Percentiles rank a stretch among this genome's conserved stretches.
phyloP scores from a whole-genome alignment of 2,888 invertebrate species.

The Agriopis aurantiaria region DNA sequence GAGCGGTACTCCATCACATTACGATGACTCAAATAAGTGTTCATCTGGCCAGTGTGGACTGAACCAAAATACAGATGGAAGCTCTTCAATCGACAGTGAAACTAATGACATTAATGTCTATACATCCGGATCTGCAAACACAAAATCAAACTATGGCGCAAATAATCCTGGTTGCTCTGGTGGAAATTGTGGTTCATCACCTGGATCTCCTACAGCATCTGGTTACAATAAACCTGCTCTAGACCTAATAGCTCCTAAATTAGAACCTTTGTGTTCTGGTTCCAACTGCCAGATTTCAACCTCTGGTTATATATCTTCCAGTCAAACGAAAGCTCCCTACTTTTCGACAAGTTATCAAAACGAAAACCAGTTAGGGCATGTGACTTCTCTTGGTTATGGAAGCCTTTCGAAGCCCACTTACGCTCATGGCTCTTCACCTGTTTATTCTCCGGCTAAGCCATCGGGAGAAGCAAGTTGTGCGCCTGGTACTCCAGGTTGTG shows the following conservation, averaged over 20 bases:
- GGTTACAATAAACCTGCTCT: constrained; percentile 56
- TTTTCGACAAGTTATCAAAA: constrained; percentile 20
- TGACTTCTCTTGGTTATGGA: constrained; percentile 22
- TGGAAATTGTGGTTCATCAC: constrained; percentile 42
- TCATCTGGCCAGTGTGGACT: constrained; percentile 50
- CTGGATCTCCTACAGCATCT: constrained; percentile 6
- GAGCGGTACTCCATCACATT: constrained; percentile 14
- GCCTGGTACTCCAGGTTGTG: constrained; percentile 1
- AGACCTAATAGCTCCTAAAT: constrained; percentile 66
- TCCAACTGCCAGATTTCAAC: constrained; percentile 36
- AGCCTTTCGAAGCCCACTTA: constrained; percentile 24
- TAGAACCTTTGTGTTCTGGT: constrained; percentile 52
- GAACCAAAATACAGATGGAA: constrained; percentile 32
- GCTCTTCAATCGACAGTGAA: constrained; percentile 34
- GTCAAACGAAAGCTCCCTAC: constrained; percentile 36
- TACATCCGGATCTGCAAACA: constrained; percentile 8
- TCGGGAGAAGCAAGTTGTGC: not conserved
- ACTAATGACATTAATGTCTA: constrained; percentile 36
- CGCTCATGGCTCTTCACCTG: constrained; percentile 12
- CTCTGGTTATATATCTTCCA: constrained; percentile 18
- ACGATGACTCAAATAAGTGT: constrained; percentile 51
- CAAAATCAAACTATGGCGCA: constrained; percentile 35
- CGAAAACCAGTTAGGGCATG: constrained; percentile 20
- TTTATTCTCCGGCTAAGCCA: not conserved
- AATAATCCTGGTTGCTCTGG: constrained; percentile 40